Evolutionary conservation across 1,140 invertebrate species (phyloP).

Genomic region (Copidosoma floridanum): DNA sequence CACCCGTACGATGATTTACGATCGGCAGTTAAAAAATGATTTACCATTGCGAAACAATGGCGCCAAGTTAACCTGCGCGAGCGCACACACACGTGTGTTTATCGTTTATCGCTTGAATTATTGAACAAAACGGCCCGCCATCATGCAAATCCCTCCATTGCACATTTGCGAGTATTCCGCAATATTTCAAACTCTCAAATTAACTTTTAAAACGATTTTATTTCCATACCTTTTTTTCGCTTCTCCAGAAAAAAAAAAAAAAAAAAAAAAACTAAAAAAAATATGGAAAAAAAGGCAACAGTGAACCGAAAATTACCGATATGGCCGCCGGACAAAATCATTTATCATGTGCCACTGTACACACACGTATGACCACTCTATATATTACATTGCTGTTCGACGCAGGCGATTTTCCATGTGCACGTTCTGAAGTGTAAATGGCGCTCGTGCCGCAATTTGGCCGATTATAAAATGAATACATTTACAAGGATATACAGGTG

Average conservation of each 20-base stretch:
- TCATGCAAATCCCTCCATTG: conserved; percentile 17
- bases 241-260: no score
- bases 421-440: conserved; percentile 9
- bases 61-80: no score
- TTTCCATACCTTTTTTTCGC: no score
- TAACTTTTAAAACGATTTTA: neutral
- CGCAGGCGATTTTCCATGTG: neutral
- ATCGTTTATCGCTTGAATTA: neutral
- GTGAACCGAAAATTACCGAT: conserved; percentile 19
- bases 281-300: no score
- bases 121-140: conserved; percentile 6
- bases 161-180: conserved; percentile 18
- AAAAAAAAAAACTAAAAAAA: no score
- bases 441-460: neutral
- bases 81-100: no score
- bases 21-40: neutral
- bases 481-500: no score
- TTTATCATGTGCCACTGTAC: conserved; percentile 6
- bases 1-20: no score
- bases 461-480: conserved; percentile 25
- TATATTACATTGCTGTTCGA: no score
- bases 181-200: conserved; percentile 22
- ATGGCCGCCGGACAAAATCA: conserved; percentile 22
- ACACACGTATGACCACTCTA: no score
- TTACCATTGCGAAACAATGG: neutral